A percentile compares a stretch with the other conserved stretches of the same genome.
These are phyloP conservation scores for Otus scops DNA, from an alignment of 2,797 vertebrate genomes.

Conservation along the genomic window DNA sequence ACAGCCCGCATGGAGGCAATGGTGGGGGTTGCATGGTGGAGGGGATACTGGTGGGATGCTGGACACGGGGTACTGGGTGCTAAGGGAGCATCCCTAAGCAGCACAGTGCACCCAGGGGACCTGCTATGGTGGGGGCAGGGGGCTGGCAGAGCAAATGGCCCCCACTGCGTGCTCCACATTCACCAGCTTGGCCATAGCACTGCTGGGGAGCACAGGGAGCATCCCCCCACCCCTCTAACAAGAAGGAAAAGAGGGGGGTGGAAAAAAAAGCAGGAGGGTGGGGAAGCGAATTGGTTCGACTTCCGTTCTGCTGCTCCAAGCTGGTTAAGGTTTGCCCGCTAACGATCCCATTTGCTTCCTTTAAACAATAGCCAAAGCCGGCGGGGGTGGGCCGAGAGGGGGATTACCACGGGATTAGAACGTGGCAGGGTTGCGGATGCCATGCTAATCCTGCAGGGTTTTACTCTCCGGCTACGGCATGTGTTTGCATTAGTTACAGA, in stretches of 20 bases:
- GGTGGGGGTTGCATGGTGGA: neutral
- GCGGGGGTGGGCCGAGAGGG: constrained; percentile 22
- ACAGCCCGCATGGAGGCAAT: fast-evolving
- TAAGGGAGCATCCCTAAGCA: neutral
- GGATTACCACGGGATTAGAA: constrained; percentile 45
- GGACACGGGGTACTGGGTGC: neutral
- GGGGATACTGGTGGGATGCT: neutral
- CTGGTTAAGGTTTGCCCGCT: constrained; percentile 52
- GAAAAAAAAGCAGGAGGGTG: neutral
- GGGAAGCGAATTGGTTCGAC: neutral
- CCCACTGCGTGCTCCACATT: neutral
- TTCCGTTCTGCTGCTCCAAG: constrained; percentile 28
- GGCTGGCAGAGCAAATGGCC: neutral
- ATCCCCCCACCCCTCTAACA: neutral
- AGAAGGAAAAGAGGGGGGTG: neutral
- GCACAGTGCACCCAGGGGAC: fast-evolving
- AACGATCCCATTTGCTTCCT: constrained; percentile 51
- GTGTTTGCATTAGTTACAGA: constrained; percentile 50
- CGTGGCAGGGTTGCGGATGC: constrained; percentile 15
- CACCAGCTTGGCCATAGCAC: fast-evolving
- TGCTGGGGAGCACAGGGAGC: neutral
- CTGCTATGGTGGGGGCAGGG: fast-evolving
- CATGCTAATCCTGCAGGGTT: constrained; percentile 45
- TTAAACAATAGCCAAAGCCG: constrained; percentile 53
- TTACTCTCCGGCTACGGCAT: constrained; percentile 22